A percentile compares a stretch with the other conserved stretches of the same genome.
Conservation (phyloP, 2,113 vertebrate genomes). For the Gymnarchus niloticus region DNA sequence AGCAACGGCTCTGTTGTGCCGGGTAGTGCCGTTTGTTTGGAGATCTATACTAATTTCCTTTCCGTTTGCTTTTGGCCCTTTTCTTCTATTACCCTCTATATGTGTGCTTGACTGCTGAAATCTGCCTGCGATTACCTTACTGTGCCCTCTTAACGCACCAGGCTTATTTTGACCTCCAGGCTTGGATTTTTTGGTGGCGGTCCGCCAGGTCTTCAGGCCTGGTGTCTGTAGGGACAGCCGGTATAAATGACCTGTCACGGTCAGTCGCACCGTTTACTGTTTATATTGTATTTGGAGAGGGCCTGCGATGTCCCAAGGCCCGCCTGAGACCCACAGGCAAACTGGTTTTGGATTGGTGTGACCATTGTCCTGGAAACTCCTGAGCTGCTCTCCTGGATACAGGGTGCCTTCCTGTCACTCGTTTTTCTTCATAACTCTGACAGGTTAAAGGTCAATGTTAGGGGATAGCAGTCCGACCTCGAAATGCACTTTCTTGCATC, state of each 20-base stretch:
- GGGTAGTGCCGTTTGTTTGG: slow-evolving; percentile 8
- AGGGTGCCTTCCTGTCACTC: neutral
- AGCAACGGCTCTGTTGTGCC: slow-evolving; percentile 25
- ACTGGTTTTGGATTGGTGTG: neutral
- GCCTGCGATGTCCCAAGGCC: too few relatives aligned
- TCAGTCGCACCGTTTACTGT: neutral
- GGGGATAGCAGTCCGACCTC: neutral
- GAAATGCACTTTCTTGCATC: neutral
- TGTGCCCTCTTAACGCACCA: slow-evolving; percentile 17
- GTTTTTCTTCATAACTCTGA: neutral
- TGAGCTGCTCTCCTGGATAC: neutral
- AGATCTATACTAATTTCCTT: slow-evolving; percentile 8
- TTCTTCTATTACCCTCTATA: slow-evolving; percentile 34
- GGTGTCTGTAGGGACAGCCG: neutral
- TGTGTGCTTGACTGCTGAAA: slow-evolving; percentile 22
- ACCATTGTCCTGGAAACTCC: neutral
- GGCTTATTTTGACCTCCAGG: slow-evolving; percentile 59
- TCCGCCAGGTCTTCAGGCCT: slow-evolving; percentile 15
- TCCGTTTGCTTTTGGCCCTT: slow-evolving; percentile 34
- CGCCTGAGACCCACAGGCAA: too few relatives aligned
- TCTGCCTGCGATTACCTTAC: slow-evolving; percentile 22
- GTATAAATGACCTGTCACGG: too few relatives aligned
- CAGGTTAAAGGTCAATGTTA: neutral
- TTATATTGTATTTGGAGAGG: too few relatives aligned
- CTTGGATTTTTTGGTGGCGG: slow-evolving; percentile 62